Conservation (phyloP, 2,888 invertebrate genomes). For the Philereme vetulata region DNA sequence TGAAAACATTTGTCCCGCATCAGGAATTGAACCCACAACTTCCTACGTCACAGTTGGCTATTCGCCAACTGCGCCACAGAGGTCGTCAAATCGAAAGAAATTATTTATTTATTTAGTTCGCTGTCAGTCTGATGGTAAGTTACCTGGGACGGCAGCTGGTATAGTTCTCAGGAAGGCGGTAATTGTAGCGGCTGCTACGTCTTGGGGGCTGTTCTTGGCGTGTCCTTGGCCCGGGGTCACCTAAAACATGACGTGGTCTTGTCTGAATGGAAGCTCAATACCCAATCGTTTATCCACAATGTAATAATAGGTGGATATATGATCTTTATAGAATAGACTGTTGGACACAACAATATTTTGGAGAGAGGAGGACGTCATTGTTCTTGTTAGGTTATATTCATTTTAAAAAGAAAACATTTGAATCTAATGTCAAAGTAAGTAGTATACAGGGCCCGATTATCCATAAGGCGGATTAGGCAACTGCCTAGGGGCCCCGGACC, state of each 20-base stretch:
- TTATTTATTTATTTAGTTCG: too few species aligned
- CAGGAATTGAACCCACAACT: not conserved
- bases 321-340: too few species aligned
- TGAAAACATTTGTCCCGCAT: not conserved
- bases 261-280: slow-evolving; percentile 6
- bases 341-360: too few species aligned
- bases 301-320: too few species aligned
- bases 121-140: not conserved
- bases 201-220: slow-evolving; percentile 87
- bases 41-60: not conserved
- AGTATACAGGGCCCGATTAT: too few species aligned
- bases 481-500: too few species aligned
- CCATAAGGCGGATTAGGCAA: too few species aligned
- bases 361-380: too few species aligned
- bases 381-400: too few species aligned
- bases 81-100: not conserved
- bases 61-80: not conserved
- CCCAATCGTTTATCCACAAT: too few species aligned
- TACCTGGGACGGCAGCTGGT: slow-evolving; percentile 96
- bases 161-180: slow-evolving; percentile 94
- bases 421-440: too few species aligned
- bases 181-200: slow-evolving; percentile 95
- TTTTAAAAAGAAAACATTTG: too few species aligned
- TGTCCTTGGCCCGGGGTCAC: slow-evolving; percentile 91
- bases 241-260: slow-evolving; percentile 39